phyloP scores from a whole-genome alignment of 2,797 vertebrate genomes.

The Silurus lanzhouensis region DNA sequence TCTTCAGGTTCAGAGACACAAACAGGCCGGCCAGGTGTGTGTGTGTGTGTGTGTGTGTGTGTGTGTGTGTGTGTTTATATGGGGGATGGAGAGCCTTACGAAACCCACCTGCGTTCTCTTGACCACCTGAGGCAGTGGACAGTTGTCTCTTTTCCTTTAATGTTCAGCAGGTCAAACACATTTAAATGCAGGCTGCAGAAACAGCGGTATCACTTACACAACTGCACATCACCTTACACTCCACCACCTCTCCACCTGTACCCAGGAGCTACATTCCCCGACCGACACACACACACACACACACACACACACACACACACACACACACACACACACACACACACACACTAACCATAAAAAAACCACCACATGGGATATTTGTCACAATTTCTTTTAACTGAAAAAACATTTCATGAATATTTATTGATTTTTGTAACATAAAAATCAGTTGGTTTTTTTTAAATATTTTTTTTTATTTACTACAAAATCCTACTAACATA shows the following conservation, averaged over 20 bases:
- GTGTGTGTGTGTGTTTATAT: not conserved
- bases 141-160: slow-evolving; percentile 34
- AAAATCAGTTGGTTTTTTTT: no score
- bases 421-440: no score
- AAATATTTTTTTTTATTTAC: no score
- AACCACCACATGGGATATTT: no score
- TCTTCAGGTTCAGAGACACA: slow-evolving; percentile 12
- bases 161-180: slow-evolving; percentile 22
- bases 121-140: slow-evolving; percentile 38
- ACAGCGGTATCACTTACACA: slow-evolving; percentile 37
- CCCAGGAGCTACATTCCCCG: not conserved
- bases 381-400: no score
- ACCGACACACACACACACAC: no score
- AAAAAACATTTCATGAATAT: no score
- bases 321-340: no score
- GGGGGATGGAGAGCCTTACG: slow-evolving; percentile 25
- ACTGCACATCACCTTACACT: not conserved
- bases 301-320: no score
- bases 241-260: not conserved
- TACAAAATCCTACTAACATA: no score
- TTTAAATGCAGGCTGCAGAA: slow-evolving; percentile 1
- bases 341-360: no score
- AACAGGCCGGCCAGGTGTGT: not conserved
- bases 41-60: not conserved
- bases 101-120: slow-evolving; percentile 43